phyloP scores from a whole-genome alignment of 2,797 vertebrate genomes.

The Dromococcyx pavoninus region DNA sequence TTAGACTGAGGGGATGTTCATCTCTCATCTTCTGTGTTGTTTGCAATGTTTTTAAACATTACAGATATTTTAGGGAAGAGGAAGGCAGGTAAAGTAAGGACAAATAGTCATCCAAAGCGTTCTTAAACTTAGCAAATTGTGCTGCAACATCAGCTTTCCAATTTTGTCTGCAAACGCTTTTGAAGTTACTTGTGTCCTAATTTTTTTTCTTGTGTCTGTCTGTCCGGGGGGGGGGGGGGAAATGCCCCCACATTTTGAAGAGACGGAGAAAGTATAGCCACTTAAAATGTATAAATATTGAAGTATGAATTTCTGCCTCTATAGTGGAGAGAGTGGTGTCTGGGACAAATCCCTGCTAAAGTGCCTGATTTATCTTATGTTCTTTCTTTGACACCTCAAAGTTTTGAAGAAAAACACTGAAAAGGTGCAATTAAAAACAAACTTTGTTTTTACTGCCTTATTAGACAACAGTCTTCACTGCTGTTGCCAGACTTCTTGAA shows the following conservation, averaged over 20 bases:
- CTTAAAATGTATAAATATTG: neutral
- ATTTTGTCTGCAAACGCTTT: neutral
- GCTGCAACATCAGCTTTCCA: neutral
- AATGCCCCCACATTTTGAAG: neutral
- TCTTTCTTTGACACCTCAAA: neutral
- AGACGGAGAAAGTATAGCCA: neutral
- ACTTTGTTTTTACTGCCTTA: neutral
- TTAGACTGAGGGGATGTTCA: neutral
- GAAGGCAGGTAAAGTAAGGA: neutral
- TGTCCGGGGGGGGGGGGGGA: too few relatives aligned
- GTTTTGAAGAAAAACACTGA: neutral
- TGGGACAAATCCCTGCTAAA: neutral
- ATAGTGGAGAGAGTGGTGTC: neutral
- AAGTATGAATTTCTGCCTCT: neutral
- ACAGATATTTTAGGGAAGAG: neutral
- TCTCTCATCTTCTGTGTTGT: neutral
- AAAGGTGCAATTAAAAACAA: neutral
- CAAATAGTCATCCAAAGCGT: neutral
- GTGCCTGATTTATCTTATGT: neutral
- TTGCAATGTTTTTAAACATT: neutral
- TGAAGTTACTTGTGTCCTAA: neutral
- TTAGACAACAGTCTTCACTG: neutral
- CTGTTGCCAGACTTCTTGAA: neutral
- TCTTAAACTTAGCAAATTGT: neutral
- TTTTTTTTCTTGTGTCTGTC: neutral